Percentiles rank a stretch among this genome's conserved stretches.
These are phyloP conservation scores for Sus cebifrons DNA, from an alignment of 2,797 vertebrate genomes.

Conservation along the genomic window DNA sequence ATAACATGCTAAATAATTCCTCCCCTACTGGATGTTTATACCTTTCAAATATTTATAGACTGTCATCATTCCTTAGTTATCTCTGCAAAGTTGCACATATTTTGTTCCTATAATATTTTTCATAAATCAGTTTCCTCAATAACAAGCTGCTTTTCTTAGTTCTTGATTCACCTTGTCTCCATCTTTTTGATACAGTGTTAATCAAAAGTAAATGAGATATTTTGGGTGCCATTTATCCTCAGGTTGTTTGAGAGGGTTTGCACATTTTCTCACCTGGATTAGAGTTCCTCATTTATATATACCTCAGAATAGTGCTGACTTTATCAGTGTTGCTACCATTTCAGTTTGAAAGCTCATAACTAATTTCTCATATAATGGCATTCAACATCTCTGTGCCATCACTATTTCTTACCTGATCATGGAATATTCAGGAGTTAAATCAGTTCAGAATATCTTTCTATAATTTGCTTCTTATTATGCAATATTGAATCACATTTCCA, in stretches of 20 bases:
- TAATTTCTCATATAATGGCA: constrained; percentile 75
- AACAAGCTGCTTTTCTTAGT: constrained; percentile 72
- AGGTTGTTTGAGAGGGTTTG: constrained; percentile 68
- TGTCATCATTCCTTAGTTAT: constrained; percentile 72
- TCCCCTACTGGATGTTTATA: constrained; percentile 72
- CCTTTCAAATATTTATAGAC: constrained; percentile 80
- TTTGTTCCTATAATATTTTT: constrained; percentile 75
- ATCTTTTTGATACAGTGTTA: constrained; percentile 73
- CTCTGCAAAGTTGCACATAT: constrained; percentile 69
- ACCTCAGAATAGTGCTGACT: constrained; percentile 73
- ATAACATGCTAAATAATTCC: constrained; percentile 76
- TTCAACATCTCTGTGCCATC: constrained; percentile 56
- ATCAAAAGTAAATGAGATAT: constrained; percentile 79
- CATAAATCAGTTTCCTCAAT: constrained; percentile 72
- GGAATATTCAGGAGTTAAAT: constrained; percentile 59
- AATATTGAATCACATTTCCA: constrained; percentile 66
- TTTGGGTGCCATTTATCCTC: constrained; percentile 71
- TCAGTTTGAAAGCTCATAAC: constrained; percentile 70
- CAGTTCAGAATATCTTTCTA: constrained; percentile 70
- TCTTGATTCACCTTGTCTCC: constrained; percentile 57
- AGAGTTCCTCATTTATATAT: constrained; percentile 60
- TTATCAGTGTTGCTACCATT: constrained; percentile 63
- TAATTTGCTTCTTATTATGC: constrained; percentile 72
- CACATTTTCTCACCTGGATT: constrained; percentile 45
- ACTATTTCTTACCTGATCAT: constrained; percentile 55